Evolutionary conservation across 2,888 invertebrate species (phyloP).

Genomic region (Acanthoscelides obtectus): DNA sequence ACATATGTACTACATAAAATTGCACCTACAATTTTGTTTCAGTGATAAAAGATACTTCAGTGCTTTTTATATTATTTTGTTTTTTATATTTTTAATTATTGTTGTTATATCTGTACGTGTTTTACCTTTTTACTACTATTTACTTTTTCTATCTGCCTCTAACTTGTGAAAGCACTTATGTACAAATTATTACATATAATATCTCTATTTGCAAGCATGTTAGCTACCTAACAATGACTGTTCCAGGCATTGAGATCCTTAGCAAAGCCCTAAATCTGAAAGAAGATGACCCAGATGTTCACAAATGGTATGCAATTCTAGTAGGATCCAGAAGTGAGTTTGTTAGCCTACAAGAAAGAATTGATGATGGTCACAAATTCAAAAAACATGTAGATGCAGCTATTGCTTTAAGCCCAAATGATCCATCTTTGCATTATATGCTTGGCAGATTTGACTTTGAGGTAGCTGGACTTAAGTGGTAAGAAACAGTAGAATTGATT

Average conservation of each 20-base stretch:
- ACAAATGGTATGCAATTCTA: constrained; percentile 72
- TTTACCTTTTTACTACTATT: no score
- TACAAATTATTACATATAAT: no score
- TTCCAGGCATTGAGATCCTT: constrained; percentile 55
- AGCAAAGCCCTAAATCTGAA: constrained; percentile 51
- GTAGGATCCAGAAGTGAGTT: constrained; percentile 54
- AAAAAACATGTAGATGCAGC: constrained; percentile 66
- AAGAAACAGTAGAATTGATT: no score
- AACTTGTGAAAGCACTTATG: no score
- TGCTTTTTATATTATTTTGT: no score
- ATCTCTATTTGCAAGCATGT: no score
- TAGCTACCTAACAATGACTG: no score
- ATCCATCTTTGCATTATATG: constrained; percentile 61
- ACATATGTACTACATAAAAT: no score
- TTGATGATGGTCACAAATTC: constrained; percentile 60
- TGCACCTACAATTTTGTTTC: no score
- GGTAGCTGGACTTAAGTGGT: constrained; percentile 48
- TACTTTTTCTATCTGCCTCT: not conserved
- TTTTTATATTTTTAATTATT: no score
- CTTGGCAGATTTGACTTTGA: constrained; percentile 67
- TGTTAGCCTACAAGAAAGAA: constrained; percentile 58
- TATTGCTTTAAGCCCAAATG: constrained; percentile 55
- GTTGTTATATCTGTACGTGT: no score
- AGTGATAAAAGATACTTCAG: no score
- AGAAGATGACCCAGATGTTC: constrained; percentile 53